A percentile compares a stretch with the other conserved stretches of the same genome.
These are phyloP conservation scores for Apogon hyalosoma DNA, from an alignment of 2,797 vertebrate species.

Conservation along the genomic window DNA sequence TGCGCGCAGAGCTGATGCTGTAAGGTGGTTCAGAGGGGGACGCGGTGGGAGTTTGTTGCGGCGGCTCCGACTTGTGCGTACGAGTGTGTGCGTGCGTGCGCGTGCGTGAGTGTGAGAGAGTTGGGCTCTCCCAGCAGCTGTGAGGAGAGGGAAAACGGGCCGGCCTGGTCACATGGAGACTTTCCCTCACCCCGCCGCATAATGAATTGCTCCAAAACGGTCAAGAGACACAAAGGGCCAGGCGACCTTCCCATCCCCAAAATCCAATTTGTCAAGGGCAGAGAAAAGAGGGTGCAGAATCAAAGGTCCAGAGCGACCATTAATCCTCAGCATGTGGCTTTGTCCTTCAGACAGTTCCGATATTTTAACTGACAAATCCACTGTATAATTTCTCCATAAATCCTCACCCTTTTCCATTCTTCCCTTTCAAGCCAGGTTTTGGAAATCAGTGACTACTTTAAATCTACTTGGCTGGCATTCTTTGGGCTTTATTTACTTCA, in stretches of 20 bases:
- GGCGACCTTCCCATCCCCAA: slow-evolving; percentile 99
- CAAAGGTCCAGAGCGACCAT: slow-evolving; percentile 98
- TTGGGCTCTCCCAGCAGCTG: slow-evolving; percentile 94
- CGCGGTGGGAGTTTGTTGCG: slow-evolving; percentile 52
- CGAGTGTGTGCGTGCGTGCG: slow-evolving; percentile 66
- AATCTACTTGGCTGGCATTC: slow-evolving; percentile 98
- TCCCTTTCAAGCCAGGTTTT: slow-evolving; percentile 92
- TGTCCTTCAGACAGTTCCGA: slow-evolving; percentile 99
- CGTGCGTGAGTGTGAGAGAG: slow-evolving; percentile 94
- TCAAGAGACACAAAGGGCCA: slow-evolving; percentile 95
- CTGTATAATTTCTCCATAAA: slow-evolving; percentile 99
- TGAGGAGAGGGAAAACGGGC: slow-evolving; percentile 84
- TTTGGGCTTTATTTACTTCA: slow-evolving; percentile 94
- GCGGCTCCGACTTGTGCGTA: slow-evolving; percentile 7
- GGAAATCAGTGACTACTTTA: slow-evolving; percentile 97
- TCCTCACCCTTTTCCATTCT: slow-evolving; percentile 95
- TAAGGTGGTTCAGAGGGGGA: slow-evolving; percentile 36
- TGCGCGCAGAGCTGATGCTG: slow-evolving; percentile 58
- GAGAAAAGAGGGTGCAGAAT: slow-evolving; percentile 97
- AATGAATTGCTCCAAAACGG: slow-evolving; percentile 96
- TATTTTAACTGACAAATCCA: slow-evolving; percentile 99
- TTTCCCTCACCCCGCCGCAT: slow-evolving; percentile 95
- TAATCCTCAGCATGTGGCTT: slow-evolving; percentile 99
- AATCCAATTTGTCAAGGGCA: slow-evolving; percentile 99
- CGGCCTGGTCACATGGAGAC: slow-evolving; percentile 98